These are phyloP conservation scores for Parthenolecanium corni DNA, from an alignment of 2,888 invertebrate genomes.

Conservation along the genomic window DNA sequence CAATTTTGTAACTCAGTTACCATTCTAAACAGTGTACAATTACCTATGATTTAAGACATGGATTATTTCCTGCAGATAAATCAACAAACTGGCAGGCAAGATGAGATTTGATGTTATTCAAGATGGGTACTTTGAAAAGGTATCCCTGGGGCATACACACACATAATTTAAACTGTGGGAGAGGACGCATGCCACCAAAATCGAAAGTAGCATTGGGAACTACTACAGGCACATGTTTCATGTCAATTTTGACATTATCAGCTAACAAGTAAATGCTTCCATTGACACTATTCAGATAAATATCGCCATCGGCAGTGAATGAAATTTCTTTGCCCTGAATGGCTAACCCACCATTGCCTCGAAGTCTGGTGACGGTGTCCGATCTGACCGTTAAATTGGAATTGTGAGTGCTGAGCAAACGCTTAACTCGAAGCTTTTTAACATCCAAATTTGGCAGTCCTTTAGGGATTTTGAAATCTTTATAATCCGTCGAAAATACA, in stretches of 20 bases:
- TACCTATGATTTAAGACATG: no score
- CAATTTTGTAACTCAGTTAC: no score
- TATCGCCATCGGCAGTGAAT: slow-evolving; percentile 61
- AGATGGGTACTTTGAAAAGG: slow-evolving; percentile 63
- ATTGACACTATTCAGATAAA: slow-evolving; percentile 60
- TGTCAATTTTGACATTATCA: slow-evolving; percentile 55
- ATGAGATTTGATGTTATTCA: slow-evolving; percentile 41
- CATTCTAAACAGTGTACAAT: no score
- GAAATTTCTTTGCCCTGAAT: slow-evolving; percentile 70
- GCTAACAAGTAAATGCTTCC: slow-evolving; percentile 54
- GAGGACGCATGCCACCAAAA: background rate
- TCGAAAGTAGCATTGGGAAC: background rate
- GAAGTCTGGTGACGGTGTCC: slow-evolving; percentile 40
- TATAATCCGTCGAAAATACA: slow-evolving; percentile 65
- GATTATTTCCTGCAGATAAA: slow-evolving; percentile 30
- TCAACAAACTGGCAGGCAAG: slow-evolving; percentile 34
- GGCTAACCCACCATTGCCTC: slow-evolving; percentile 40
- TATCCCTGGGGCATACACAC: slow-evolving; percentile 83
- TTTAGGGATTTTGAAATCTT: slow-evolving; percentile 57
- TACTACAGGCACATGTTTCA: slow-evolving; percentile 56
- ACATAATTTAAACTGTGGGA: slow-evolving; percentile 59
- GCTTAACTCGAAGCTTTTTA: slow-evolving; percentile 52
- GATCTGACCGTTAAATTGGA: slow-evolving; percentile 55
- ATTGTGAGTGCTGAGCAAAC: slow-evolving; percentile 61
- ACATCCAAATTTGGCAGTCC: slow-evolving; percentile 42